Conservation (phyloP, 2,797 vertebrate genomes). For the Siniperca scherzeri region DNA sequence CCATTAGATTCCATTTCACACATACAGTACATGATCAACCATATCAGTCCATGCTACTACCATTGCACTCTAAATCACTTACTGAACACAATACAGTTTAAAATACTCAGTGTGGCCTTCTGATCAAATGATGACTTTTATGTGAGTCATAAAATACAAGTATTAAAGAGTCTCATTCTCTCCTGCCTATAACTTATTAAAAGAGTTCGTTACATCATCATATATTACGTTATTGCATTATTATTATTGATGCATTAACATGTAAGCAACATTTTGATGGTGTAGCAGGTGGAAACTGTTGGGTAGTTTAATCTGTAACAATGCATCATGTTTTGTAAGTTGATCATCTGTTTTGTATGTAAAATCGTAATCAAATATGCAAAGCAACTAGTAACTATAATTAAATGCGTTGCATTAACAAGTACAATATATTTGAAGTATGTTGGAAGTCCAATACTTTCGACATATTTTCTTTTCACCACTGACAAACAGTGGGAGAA, state of each 20-base stretch:
- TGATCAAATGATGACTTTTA: slow-evolving; percentile 37
- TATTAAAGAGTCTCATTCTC: slow-evolving; percentile 12
- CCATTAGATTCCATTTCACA: neutral
- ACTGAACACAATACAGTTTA: slow-evolving; percentile 8
- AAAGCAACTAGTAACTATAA: neutral
- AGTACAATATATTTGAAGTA: neutral
- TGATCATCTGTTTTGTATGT: neutral
- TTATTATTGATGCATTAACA: neutral
- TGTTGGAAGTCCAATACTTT: neutral
- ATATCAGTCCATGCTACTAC: neutral
- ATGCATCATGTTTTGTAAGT: neutral
- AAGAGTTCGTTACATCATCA: neutral
- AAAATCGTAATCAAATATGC: neutral
- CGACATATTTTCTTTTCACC: neutral
- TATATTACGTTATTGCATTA: neutral
- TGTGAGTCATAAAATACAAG: slow-evolving; percentile 41
- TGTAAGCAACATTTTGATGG: neutral
- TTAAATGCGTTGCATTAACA: neutral
- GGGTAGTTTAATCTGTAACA: neutral
- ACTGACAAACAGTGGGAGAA: neutral
- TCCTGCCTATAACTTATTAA: neutral
- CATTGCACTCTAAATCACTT: slow-evolving; percentile 13
- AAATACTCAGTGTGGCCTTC: neutral
- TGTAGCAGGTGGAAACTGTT: neutral
- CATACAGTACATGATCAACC: neutral